These are phyloP conservation scores for Neolamprologus tretocephalus DNA, from an alignment of 2,113 vertebrate genomes.

Conservation along the genomic window DNA sequence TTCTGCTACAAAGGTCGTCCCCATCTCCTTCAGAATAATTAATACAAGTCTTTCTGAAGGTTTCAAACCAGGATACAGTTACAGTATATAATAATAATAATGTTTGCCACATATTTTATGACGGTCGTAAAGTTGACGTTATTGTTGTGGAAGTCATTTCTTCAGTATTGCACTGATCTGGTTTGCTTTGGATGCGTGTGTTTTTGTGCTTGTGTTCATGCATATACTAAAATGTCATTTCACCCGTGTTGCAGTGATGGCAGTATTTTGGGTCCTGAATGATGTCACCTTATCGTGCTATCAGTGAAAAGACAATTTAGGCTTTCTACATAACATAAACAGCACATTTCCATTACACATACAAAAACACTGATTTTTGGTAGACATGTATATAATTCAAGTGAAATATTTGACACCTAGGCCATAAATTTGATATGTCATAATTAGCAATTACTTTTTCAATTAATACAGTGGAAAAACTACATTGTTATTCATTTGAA, in stretches of 20 bases:
- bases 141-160: not conserved
- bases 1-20: not conserved
- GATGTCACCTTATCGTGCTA: not conserved
- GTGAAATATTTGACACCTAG: not conserved
- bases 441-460: not conserved
- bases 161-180: not conserved
- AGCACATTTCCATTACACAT: not conserved
- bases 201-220: conserved; percentile 5
- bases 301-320: not conserved
- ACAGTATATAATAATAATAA: not conserved
- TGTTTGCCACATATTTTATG: not conserved
- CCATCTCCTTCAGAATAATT: not conserved
- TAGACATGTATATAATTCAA: not conserved
- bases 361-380: not conserved
- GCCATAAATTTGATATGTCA: not conserved
- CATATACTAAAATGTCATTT: conserved; percentile 22
- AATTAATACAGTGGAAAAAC: not conserved
- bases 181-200: not conserved
- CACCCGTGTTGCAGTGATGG: conserved; percentile 43
- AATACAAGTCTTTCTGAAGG: not conserved
- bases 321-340: not conserved
- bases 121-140: not conserved
- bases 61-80: not conserved
- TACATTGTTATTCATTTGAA: not conserved
- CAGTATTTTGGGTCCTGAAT: conserved; percentile 29